Evolutionary conservation across 2,797 vertebrate species (phyloP).

Genomic region (Sebastes matsubarae): DNA sequence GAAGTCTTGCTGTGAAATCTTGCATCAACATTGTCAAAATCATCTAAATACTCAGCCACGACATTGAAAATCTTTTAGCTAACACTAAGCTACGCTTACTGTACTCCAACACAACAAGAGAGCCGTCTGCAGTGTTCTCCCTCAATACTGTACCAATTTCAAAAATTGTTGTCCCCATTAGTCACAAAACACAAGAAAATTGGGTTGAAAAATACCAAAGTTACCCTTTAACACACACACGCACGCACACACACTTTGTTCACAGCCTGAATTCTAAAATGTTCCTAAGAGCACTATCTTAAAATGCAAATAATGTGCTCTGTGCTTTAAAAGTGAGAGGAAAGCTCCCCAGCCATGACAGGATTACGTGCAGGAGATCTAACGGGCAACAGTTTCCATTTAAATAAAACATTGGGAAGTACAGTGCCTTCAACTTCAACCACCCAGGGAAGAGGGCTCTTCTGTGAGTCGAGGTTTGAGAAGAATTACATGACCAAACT

Average conservation of each 20-base stretch:
- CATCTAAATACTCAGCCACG: no score
- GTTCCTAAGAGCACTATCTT: not conserved
- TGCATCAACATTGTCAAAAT: no score
- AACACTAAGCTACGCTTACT: no score
- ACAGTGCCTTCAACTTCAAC: not conserved
- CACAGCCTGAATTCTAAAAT: not conserved
- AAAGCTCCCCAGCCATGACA: not conserved
- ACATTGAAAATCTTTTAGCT: no score
- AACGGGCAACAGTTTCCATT: not conserved
- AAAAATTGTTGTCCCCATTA: no score
- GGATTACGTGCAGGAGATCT: conserved; percentile 1
- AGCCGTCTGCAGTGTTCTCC: no score
- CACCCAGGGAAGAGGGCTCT: not conserved
- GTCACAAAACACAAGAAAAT: no score
- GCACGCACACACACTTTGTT: not conserved
- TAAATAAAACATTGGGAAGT: not conserved
- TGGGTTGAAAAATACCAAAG: no score
- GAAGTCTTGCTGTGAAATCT: no score
- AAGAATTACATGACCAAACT: not conserved
- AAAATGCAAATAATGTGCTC: conserved; percentile 14
- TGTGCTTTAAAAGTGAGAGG: not conserved
- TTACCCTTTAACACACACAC: not conserved
- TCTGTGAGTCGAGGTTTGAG: not conserved
- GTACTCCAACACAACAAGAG: no score
- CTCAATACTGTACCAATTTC: no score